Evolutionary conservation across 1,140 invertebrate genomes (phyloP).

Genomic region (Rhynchophorus ferrugineus): DNA sequence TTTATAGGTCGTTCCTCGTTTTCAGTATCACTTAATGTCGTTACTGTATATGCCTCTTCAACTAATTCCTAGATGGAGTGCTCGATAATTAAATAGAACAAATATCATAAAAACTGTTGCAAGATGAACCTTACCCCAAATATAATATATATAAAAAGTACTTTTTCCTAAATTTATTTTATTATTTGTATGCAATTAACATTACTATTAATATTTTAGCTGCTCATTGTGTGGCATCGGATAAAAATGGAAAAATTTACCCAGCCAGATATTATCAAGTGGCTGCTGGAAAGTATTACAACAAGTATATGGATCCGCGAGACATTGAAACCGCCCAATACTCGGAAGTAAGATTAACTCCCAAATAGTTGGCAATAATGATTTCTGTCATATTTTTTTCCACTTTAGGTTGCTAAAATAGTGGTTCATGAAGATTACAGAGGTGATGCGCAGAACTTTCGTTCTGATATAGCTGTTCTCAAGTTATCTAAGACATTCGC

Average conservation of each 20-base stretch:
- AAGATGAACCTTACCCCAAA: too few species aligned
- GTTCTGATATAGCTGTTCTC: conserved; percentile 27
- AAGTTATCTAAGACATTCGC: conserved; percentile 17
- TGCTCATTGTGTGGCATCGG: conserved; percentile 29
- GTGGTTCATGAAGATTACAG: conserved; percentile 15
- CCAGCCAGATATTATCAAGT: conserved; percentile 11
- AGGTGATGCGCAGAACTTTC: conserved; percentile 19
- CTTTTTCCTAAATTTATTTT: too few species aligned
- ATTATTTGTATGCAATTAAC: neutral
- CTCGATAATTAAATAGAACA: too few species aligned
- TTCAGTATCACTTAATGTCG: too few species aligned
- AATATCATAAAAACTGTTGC: too few species aligned
- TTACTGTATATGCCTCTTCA: too few species aligned
- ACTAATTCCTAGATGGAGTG: too few species aligned
- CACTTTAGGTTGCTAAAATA: conserved; percentile 26
- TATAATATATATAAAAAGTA: too few species aligned
- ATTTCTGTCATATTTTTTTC: too few species aligned
- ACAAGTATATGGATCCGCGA: conserved; percentile 17
- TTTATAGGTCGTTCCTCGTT: too few species aligned
- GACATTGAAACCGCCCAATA: conserved; percentile 27
- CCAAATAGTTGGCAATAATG: neutral
- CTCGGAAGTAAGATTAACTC: conserved; percentile 15
- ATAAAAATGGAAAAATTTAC: conserved; percentile 7
- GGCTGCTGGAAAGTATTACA: conserved; percentile 31
- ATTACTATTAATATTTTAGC: conserved; percentile 23